Evolutionary conservation across 2,888 invertebrate genomes (phyloP).

Genomic region (Entomobrya multifasciata): DNA sequence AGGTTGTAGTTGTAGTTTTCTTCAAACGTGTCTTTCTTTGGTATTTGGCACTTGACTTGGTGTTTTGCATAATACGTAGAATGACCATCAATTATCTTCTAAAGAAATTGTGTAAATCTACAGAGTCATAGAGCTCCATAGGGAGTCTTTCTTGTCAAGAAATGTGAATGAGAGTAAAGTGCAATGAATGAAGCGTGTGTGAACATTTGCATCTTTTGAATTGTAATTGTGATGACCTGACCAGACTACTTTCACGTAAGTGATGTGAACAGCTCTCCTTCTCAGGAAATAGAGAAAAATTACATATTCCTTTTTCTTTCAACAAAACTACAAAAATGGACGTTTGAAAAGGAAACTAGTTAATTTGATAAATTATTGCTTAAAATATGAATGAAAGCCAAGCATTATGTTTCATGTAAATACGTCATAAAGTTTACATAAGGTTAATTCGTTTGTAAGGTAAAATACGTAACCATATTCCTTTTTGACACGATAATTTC

Average conservation of each 20-base stretch:
- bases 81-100: background rate
- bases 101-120: background rate
- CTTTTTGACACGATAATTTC: too few relatives aligned
- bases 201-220: conserved; percentile 27
- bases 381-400: too few relatives aligned
- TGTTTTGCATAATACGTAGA: background rate
- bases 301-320: background rate
- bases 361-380: conserved; percentile 12
- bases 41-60: background rate
- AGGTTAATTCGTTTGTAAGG: too few relatives aligned
- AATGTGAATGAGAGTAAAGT: background rate
- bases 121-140: background rate
- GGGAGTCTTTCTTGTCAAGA: background rate
- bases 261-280: conserved; percentile 7
- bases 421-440: too few relatives aligned
- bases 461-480: too few relatives aligned
- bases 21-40: background rate
- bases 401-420: too few relatives aligned
- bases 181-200: background rate
- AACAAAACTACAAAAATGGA: background rate
- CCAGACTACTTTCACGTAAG: conserved; percentile 12
- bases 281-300: conserved; percentile 8
- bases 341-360: conserved; percentile 13
- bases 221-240: too few relatives aligned
- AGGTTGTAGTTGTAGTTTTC: conserved; percentile 14